Percentiles rank a stretch among this genome's conserved stretches.
Conservation (phyloP, 2,113 vertebrate genomes). For the Notechis scutatus region DNA sequence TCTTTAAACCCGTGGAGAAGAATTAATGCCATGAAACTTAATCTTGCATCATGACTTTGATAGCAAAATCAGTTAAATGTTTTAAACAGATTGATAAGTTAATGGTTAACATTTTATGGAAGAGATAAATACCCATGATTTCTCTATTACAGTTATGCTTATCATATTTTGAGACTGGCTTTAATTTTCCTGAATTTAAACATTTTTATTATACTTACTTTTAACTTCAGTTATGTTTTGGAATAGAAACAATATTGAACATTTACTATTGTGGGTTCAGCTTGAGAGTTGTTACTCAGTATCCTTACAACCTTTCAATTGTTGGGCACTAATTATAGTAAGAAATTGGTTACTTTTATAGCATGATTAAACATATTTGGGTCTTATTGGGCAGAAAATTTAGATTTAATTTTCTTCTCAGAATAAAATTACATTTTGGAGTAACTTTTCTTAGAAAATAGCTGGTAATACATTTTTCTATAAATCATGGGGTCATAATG, state of each 20-base stretch:
- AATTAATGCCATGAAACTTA: not conserved
- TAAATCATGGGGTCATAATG: not conserved
- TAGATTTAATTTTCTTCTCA: not conserved
- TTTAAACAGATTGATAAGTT: not conserved
- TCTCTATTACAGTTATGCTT: not conserved
- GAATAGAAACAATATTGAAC: not conserved
- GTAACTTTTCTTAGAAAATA: not conserved
- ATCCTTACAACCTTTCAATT: not conserved
- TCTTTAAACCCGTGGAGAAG: not conserved
- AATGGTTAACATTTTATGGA: not conserved
- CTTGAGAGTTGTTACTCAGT: not conserved
- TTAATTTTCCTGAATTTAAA: not conserved
- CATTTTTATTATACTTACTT: not conserved
- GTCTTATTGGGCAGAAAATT: not conserved
- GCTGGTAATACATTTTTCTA: not conserved
- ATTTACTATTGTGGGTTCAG: not conserved
- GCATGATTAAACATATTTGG: not conserved
- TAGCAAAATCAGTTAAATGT: not conserved
- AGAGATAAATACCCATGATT: not conserved
- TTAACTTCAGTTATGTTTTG: not conserved
- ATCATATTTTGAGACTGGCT: not conserved
- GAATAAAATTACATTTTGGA: not conserved
- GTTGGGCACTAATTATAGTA: not conserved
- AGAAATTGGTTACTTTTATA: not conserved
- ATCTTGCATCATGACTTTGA: not conserved